These are phyloP conservation scores for Drosophila bifasciata DNA, from an alignment of 1,140 invertebrate genomes.

Conservation along the genomic window DNA sequence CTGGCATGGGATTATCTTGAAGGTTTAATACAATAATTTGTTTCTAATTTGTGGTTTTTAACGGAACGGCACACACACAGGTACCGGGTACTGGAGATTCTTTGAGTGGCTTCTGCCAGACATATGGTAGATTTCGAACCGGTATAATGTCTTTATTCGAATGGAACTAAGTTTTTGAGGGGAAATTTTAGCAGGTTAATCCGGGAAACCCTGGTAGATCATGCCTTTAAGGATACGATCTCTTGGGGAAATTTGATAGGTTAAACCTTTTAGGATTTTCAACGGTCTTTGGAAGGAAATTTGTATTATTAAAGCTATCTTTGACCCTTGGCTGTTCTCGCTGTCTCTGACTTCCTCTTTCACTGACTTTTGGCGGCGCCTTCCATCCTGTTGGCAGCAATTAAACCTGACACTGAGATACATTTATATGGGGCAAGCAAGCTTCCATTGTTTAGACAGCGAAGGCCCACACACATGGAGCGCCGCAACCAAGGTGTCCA, in stretches of 20 bases:
- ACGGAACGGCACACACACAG: slow-evolving; percentile 31
- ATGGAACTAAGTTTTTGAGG: slow-evolving; percentile 21
- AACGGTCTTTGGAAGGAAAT: no score
- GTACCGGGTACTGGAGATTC: slow-evolving; percentile 21
- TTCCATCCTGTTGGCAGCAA: slow-evolving; percentile 28
- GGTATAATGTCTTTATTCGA: slow-evolving; percentile 31
- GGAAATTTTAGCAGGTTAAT: background rate
- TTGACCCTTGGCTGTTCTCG: background rate
- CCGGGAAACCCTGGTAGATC: no score
- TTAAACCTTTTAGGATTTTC: no score
- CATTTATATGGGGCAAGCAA: slow-evolving; percentile 38
- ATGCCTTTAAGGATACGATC: no score
- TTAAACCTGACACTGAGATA: slow-evolving; percentile 41
- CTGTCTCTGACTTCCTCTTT: background rate
- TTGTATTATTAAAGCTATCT: no score
- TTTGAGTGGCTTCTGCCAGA: slow-evolving; percentile 26
- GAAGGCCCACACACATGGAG: slow-evolving; percentile 42
- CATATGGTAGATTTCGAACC: slow-evolving; percentile 32
- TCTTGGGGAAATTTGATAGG: no score
- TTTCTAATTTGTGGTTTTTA: slow-evolving; percentile 65
- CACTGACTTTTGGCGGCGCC: slow-evolving; percentile 33
- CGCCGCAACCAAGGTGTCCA: slow-evolving; percentile 63
- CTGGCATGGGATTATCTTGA: slow-evolving; percentile 34
- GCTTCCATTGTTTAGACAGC: slow-evolving; percentile 41
- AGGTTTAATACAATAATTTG: slow-evolving; percentile 60